phyloP scores from a whole-genome alignment of 2,888 invertebrate species.

The Drosophila ezoana region DNA sequence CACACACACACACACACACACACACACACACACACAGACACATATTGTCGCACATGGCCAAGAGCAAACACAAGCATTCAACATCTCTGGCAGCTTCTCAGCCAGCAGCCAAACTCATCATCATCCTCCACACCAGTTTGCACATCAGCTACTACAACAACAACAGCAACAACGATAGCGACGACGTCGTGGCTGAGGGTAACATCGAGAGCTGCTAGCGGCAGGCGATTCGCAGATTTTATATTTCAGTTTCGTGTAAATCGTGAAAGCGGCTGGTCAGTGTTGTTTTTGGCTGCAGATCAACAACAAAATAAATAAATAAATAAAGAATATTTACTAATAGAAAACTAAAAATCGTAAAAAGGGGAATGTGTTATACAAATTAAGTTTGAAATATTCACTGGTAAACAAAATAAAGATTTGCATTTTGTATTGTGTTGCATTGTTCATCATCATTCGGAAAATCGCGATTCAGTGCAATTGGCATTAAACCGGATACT shows the following conservation, averaged over 20 bases:
- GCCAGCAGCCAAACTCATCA: slow-evolving; percentile 14
- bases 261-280: slow-evolving; percentile 78
- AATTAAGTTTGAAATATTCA: background rate
- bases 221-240: slow-evolving; percentile 67
- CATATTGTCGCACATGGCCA: slow-evolving; percentile 24
- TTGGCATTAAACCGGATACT: slow-evolving; percentile 79
- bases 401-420: background rate
- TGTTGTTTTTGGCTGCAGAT: slow-evolving; percentile 15
- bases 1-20: slow-evolving; percentile 5
- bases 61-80: slow-evolving; percentile 34
- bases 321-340: slow-evolving; percentile 16
- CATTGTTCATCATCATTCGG: slow-evolving; percentile 2
- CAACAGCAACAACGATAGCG: background rate
- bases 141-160: slow-evolving; percentile 16
- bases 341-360: background rate
- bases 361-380: slow-evolving; percentile 10
- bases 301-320: slow-evolving; percentile 31
- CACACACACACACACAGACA: slow-evolving; percentile 2
- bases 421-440: background rate
- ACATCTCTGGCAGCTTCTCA: slow-evolving; percentile 10
- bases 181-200: slow-evolving; percentile 8
- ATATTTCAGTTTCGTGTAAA: slow-evolving; percentile 80
- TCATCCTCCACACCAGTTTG: slow-evolving; percentile 24
- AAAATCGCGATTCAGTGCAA: slow-evolving; percentile 35
- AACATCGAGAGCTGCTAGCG: slow-evolving; percentile 35